Evolutionary conservation across 2,888 invertebrate genomes (phyloP).

Genomic region (Cheilosia variabilis): DNA sequence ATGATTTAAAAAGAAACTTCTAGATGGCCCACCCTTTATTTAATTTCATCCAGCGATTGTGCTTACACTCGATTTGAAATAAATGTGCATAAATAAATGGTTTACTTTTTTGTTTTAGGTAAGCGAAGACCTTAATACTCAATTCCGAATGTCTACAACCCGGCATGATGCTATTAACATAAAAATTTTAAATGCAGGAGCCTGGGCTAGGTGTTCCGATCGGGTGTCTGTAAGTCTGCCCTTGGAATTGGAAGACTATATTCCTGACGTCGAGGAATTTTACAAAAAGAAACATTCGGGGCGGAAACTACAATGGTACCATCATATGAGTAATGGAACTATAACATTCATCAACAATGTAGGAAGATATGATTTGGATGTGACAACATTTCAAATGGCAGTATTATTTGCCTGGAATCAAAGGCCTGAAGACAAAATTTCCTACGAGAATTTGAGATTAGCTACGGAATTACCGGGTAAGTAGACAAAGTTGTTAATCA

Average conservation of each 20-base stretch:
- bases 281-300: constrained; percentile 99
- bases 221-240: constrained; percentile 98
- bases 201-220: constrained; percentile 98
- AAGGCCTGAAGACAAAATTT: constrained; percentile 94
- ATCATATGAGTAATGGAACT: constrained; percentile 99
- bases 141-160: constrained; percentile 93
- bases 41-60: background rate
- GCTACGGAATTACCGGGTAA: constrained; percentile 96
- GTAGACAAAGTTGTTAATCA: background rate
- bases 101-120: constrained; percentile 79
- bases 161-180: constrained; percentile 96
- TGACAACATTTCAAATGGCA: constrained; percentile 99
- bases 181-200: constrained; percentile 99
- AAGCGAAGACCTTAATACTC: constrained; percentile 97
- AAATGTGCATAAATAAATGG: background rate
- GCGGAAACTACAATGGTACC: constrained; percentile 98
- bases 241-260: constrained; percentile 98
- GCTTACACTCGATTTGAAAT: background rate
- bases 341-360: constrained; percentile 96
- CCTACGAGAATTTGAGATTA: constrained; percentile 97
- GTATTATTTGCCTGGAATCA: constrained; percentile 99
- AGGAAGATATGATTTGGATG: constrained; percentile 98
- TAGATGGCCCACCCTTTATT: too few relatives aligned
- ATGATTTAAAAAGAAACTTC: too few relatives aligned
- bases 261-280: constrained; percentile 99